Base-by-base conservation (phyloP, 2,797 vertebrate species). In the Erithacus rubecula region DNA sequence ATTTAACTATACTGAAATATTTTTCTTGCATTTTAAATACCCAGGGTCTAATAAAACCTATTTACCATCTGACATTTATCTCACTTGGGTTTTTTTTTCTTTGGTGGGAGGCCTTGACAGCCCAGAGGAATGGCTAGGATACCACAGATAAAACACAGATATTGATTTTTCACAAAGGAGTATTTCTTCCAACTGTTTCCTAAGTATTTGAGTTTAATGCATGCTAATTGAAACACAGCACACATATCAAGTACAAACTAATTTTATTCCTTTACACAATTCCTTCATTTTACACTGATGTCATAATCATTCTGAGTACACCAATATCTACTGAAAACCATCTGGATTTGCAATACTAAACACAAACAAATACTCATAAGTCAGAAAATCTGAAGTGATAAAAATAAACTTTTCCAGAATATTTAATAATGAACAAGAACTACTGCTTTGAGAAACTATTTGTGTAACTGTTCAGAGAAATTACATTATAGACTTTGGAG, bases 11-110 rank as follows among this genome's bases (percentile, higher is more conserved):
- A 30, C 23, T 72, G 36, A 84, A 91, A 80, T 77, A 60, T 59
- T 92, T 87, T 88, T 86, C 46, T 89, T 87, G 12, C 26, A 83
- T 89, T 21, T 59, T 92, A 67, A 59, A 81, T 92, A 92, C 12
- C 26, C 34, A 83, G 79, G 30, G 27, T 72, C 72, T 89, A 94
- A 70, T 82, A 90, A 90, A 93, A 89, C 8, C 37, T 79, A 46
- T 44, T 71, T 64, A 64, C 37, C 23, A 70, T 70, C 30, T 90
- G 63, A 90, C 46, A 79, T 76, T 93, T 84, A 64, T 76, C 78
- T 94, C 56, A 39, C 16, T 52, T 89, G 43, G 3, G 3, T 0
- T 1, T n/a, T 12, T 46, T 44, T 44, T 46, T 23, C 67, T 92
- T 72, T 46, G n/a, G 51, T 88, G 52, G 58, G 59, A 88, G 67